Percentiles rank a stretch among this genome's conserved stretches.
Evolutionary conservation across 2,113 vertebrate species (phyloP).

Genomic region (Tricholaema leucomelas): DNA sequence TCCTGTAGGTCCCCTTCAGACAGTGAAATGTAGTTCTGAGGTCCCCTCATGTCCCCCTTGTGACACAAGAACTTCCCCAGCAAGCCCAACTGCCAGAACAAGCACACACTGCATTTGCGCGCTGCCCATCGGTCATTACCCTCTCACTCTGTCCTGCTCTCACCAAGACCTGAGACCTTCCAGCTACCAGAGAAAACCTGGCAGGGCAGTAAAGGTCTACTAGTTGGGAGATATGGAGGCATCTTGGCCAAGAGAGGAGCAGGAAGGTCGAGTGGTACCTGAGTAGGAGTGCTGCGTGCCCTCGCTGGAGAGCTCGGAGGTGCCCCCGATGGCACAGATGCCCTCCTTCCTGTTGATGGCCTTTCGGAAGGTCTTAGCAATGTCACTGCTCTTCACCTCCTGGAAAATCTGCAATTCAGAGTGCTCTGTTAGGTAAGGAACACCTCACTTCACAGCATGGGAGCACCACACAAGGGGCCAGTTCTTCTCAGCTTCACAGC

Average conservation of each 20-base stretch:
- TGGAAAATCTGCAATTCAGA: conserved; percentile 83
- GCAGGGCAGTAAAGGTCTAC: background rate
- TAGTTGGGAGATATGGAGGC: too few relatives aligned
- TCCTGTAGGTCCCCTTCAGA: too few relatives aligned
- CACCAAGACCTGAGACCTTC: fast-evolving
- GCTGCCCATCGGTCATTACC: background rate
- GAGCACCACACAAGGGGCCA: background rate
- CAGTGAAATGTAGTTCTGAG: too few relatives aligned
- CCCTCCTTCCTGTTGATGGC: conserved; percentile 93
- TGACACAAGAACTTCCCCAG: background rate
- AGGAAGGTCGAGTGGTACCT: conserved; percentile 56
- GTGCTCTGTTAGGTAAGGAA: conserved; percentile 8
- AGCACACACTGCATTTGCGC: background rate
- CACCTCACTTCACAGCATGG: background rate
- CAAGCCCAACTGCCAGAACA: background rate
- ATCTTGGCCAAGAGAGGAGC: too few relatives aligned
- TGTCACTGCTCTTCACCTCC: conserved; percentile 85
- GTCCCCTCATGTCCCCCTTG: too few relatives aligned
- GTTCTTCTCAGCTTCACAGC: background rate
- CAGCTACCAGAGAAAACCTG: fast-evolving
- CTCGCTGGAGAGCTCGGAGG: conserved; percentile 88
- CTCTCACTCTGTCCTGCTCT: background rate
- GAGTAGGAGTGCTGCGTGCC: conserved; percentile 93
- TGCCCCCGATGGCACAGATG: conserved; percentile 90
- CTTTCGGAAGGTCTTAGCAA: conserved; percentile 85